A percentile compares a stretch with the other conserved stretches of the same genome.
phyloP scores from a whole-genome alignment of 2,888 invertebrate genomes.

The Saturnia pavonia region DNA sequence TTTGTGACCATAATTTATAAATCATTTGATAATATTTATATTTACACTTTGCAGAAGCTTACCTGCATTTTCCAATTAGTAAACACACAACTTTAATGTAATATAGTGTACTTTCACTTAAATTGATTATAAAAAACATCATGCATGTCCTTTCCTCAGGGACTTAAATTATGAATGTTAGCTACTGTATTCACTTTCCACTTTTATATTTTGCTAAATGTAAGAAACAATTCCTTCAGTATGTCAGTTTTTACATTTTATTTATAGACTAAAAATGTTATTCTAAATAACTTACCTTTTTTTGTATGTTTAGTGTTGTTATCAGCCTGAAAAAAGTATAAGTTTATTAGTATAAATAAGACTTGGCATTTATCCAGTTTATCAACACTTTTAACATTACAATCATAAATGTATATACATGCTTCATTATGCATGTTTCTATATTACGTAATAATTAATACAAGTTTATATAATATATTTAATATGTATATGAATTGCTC shows the following conservation, averaged over 20 bases:
- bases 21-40: not conserved
- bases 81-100: constrained; percentile 9
- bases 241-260: not conserved
- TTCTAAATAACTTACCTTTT: constrained; percentile 73
- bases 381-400: constrained; percentile 36
- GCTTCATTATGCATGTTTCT: not conserved
- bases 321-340: constrained; percentile 76
- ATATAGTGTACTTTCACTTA: constrained; percentile 8
- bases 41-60: constrained; percentile 1
- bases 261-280: not conserved
- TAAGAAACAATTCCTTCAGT: not conserved
- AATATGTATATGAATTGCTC: not conserved
- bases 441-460: no score
- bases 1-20: not conserved
- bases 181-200: constrained; percentile 4
- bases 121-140: not conserved
- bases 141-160: not conserved
- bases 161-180: not conserved
- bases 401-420: not conserved
- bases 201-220: not conserved
- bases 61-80: not conserved
- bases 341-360: constrained; percentile 27
- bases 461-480: no score
- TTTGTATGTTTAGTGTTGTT: constrained; percentile 75
- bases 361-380: constrained; percentile 48